Conservation (phyloP, 2,888 invertebrate genomes). For the Torymus aiolomorphi region DNA sequence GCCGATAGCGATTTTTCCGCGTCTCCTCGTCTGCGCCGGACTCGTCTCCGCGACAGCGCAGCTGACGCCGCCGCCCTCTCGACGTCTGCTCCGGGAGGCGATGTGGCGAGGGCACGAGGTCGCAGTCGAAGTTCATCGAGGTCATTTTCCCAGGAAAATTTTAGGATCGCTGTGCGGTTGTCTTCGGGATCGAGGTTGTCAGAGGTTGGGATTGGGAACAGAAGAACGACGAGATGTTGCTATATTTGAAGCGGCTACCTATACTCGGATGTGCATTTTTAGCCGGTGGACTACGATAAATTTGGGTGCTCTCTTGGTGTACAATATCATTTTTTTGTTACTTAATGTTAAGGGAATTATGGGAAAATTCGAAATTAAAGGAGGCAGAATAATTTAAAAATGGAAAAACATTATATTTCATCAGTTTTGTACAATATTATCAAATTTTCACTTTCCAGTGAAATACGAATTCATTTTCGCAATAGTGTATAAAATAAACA, state of each 20-base stretch:
- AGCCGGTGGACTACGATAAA: too few species aligned
- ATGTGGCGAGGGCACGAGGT: not conserved
- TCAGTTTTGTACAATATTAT: conserved; percentile 14
- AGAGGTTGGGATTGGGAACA: too few species aligned
- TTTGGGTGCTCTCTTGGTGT: too few species aligned
- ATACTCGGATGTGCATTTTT: too few species aligned
- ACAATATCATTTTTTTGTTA: too few species aligned
- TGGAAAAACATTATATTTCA: conserved; percentile 24
- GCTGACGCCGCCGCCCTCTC: not conserved
- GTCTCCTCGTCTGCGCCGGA: conserved; percentile 31
- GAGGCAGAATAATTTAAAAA: not conserved
- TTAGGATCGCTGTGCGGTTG: too few species aligned
- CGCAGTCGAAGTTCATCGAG: conserved; percentile 43
- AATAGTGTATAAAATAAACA: not conserved
- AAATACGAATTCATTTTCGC: not conserved
- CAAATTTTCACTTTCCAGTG: conserved; percentile 13
- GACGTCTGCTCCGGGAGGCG: not conserved
- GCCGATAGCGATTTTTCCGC: conserved; percentile 33
- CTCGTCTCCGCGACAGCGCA: conserved; percentile 15
- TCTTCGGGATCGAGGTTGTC: too few species aligned
- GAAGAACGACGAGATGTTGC: too few species aligned
- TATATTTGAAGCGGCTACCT: too few species aligned
- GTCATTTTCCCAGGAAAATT: conserved; percentile 9
- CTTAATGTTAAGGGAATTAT: too few species aligned
- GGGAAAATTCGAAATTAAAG: too few species aligned